phyloP scores from a whole-genome alignment of 2,113 vertebrate species.

The Condylura cristata region DNA sequence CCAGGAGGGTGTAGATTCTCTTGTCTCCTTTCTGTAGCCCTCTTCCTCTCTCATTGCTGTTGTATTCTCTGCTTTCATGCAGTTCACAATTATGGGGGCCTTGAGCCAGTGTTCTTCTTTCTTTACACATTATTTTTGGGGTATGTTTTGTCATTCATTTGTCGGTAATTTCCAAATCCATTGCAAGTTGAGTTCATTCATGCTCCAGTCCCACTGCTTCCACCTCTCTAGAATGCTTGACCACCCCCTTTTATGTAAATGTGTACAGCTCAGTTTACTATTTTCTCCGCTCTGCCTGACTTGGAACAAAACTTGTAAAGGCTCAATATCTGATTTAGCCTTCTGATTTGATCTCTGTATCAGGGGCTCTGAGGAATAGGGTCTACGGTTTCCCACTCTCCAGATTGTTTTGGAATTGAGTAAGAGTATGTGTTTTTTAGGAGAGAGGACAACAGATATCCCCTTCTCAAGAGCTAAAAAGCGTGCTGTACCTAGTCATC shows the following conservation, averaged over 20 bases:
- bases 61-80: not conserved
- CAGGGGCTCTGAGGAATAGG: not conserved
- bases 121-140: not conserved
- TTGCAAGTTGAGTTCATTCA: not conserved
- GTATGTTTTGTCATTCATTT: not conserved
- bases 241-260: not conserved
- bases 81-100: not conserved
- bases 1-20: not conserved
- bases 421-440: not conserved
- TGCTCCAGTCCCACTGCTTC: not conserved
- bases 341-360: not conserved
- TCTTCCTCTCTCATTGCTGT: not conserved
- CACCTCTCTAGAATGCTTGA: not conserved
- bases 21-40: not conserved
- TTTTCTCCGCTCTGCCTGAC: not conserved
- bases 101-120: not conserved
- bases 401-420: not conserved
- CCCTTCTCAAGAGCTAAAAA: not conserved
- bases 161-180: not conserved
- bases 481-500: not conserved
- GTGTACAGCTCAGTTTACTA: not conserved
- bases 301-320: not conserved
- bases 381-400: not conserved
- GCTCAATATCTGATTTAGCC: not conserved
- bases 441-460: not conserved